Base-by-base conservation (phyloP, 2,888 invertebrate species). In the Phasia obesa region DNA sequence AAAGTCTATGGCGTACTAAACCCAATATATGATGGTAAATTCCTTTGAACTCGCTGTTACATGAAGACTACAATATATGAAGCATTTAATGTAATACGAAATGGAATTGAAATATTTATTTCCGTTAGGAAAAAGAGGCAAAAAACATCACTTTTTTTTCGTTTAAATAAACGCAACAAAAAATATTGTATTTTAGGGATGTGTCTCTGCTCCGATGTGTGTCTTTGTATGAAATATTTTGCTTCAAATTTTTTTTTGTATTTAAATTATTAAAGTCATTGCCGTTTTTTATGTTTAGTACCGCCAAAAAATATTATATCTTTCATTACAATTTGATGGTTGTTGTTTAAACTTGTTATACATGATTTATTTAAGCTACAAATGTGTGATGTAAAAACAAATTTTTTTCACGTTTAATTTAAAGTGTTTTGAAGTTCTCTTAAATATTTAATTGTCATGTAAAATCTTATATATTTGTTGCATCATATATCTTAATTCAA, bases 1-100 rank as follows among this genome's bases (percentile, higher is more conserved):
- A 75, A 79, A 59, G 83, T 60, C 75, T 65, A 42, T 71, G 75
- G 47, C 60, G 65, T 74, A 83, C 83, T 83, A 60, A 83, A 83
- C 59, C 25, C 60, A 35, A 13, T 47, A 49, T 75, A 55, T 42
- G 59, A 27, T 79, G 35, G 53, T 42, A 79, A 79, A 83, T 79
- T 83, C 78, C 65, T 83, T 79, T 75, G 65, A 71, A 79, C 83
- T 75, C 75, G 67, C 42, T 23, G 25, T 44, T 21, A 42, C 11
- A 53, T 17, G 11, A 27, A 60, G 38, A 7, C 69, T 9, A 23
- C n/a, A 53, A 3, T 1, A n/a, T 13, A 35, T 15, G 15, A 38
- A 13, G 6, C 17, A 15, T 13, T 59, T 23, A 53, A 57, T 25
- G n/a, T 21, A 73, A 25, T 49, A 81, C 35, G 47, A 53, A 51